Evolutionary conservation across 2,888 invertebrate genomes (phyloP).

Genomic region (Ophion costatus): DNA sequence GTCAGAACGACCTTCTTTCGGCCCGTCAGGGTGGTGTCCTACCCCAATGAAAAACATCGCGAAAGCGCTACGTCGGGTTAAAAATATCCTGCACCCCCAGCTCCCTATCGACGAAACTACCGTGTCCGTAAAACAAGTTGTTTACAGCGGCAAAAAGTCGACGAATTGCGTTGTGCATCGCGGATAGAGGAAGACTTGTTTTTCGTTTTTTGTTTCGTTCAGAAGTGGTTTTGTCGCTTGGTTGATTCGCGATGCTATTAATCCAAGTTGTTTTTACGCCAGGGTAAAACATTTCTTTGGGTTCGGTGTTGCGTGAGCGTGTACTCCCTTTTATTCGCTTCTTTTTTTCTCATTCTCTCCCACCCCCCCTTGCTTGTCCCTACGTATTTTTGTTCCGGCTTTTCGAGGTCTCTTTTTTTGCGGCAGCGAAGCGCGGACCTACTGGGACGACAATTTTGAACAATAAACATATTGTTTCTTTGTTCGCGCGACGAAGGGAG

Average conservation of each 20-base stretch:
- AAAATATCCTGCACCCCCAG: too few relatives aligned
- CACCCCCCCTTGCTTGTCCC: background rate
- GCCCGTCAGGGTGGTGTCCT: too few relatives aligned
- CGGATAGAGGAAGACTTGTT: conserved; percentile 16
- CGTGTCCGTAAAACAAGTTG: too few relatives aligned
- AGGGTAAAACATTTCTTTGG: conserved; percentile 47
- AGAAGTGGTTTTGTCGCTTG: conserved; percentile 53
- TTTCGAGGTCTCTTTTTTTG: conserved; percentile 32
- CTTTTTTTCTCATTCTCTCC: background rate
- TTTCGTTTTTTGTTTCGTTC: conserved; percentile 1
- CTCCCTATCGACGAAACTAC: too few relatives aligned
- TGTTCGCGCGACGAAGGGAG: background rate
- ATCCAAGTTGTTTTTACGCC: conserved; percentile 46
- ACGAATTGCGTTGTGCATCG: background rate
- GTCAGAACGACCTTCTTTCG: too few relatives aligned
- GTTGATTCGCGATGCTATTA: conserved; percentile 55
- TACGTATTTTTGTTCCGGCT: conserved; percentile 8
- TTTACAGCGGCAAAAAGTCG: too few relatives aligned
- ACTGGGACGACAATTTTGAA: conserved; percentile 51
- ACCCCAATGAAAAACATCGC: too few relatives aligned
- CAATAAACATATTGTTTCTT: conserved; percentile 59
- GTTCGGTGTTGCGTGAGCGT: conserved; percentile 39
- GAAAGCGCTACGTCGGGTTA: too few relatives aligned
- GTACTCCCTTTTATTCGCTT: background rate
- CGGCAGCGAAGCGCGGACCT: conserved; percentile 9